Evolutionary conservation across 2,113 vertebrate species (phyloP).

Genomic region (Saguinus imperator): DNA sequence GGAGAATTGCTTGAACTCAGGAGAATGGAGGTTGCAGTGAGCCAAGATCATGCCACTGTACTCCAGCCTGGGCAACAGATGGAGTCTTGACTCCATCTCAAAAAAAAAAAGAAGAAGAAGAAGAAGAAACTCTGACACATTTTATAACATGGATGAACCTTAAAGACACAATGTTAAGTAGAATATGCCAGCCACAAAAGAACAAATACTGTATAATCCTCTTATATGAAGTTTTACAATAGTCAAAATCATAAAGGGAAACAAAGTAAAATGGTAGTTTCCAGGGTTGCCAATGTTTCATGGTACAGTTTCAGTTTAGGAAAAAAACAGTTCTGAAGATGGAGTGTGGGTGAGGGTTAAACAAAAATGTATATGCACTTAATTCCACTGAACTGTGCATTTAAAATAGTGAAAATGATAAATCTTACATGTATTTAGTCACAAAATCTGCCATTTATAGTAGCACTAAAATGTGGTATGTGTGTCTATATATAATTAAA

Average conservation of each 20-base stretch:
- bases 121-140: neutral
- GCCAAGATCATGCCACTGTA: too few species aligned
- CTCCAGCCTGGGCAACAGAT: too few species aligned
- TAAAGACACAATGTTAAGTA: neutral
- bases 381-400: neutral
- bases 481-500: neutral
- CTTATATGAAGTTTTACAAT: neutral
- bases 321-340: neutral
- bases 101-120: neutral
- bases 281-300: neutral
- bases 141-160: neutral
- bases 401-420: neutral
- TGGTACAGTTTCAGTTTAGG: neutral
- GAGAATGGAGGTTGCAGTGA: too few species aligned
- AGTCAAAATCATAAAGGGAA: neutral
- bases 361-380: neutral
- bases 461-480: neutral
- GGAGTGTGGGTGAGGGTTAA: neutral
- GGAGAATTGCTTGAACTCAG: too few species aligned
- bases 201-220: neutral
- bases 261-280: neutral
- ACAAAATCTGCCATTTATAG: neutral
- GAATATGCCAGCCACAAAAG: neutral
- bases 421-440: neutral
- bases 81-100: too few species aligned